Base-by-base conservation (phyloP, 2,113 vertebrate species). In the Mastomys coucha region DNA sequence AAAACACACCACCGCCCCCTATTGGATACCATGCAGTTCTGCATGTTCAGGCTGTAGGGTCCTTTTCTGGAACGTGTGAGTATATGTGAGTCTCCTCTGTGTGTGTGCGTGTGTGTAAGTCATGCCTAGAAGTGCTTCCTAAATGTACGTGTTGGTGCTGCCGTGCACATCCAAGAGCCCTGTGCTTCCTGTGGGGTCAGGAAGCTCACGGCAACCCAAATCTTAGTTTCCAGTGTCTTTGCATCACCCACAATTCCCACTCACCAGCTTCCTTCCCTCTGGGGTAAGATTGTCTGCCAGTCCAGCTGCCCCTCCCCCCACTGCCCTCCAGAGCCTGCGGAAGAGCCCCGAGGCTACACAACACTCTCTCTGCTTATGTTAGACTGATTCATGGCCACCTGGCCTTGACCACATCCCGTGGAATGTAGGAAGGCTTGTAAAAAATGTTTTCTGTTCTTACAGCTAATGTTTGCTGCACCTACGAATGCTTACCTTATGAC, bases 401-500 rank as follows among this genome's bases (percentile, higher is more conserved):
- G 49, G 49, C 53, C 76, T 77, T 80, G 60, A 81, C 84, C 91
- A 87, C 13, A 49, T 45, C 96, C 63, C 14, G 26, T 6, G 4
- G 89, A 91, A 65, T 92, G 56, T 49, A 49, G 89, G 75, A 56
- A 95, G 77, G 56, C 94, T 89, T 95, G n/a, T 97, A 75, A 95
- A 97, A 97, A 95, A 91, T 45, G 92, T 72, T 85, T 96, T 89
- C 88, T 95, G 90, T 92, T 65, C 89, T 92, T 75, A 16, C 33
- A n/a, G 84, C 69, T 60, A 85, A 78, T 36, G 28, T 88, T 91
- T 17, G 39, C 91, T 60, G 24, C 4, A 22, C 60, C 91, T 65
- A 39, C 26, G 20, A n/a, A 42, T n/a, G 1, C 78, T 75, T 88
- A 75, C 82, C 89, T 95, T 80, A 92, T 95, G 92, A 96, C 72